phyloP scores from a whole-genome alignment of 2,113 vertebrate genomes.

The Chlorodrepanis virens region DNA sequence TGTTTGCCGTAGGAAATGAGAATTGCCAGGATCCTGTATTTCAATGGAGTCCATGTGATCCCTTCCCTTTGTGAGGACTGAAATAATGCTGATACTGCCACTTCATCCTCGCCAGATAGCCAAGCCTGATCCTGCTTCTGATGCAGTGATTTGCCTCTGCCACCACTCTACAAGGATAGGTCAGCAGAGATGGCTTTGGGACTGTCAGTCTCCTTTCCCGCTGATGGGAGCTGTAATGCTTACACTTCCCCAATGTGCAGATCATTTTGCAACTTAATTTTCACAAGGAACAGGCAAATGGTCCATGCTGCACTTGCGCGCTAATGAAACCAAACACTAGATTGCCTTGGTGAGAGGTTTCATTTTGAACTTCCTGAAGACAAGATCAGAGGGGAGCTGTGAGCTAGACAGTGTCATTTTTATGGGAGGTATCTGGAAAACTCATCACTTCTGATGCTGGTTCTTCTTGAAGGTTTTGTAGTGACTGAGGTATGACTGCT shows the following conservation, averaged over 20 bases:
- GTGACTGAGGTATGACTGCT: background rate
- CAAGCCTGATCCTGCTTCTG: background rate
- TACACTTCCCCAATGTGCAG: background rate
- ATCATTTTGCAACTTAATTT: background rate
- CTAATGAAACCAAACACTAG: background rate
- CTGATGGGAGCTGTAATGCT: background rate
- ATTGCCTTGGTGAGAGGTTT: background rate
- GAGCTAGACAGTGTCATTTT: background rate
- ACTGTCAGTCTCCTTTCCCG: background rate
- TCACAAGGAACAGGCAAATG: background rate
- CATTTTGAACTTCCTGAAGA: background rate
- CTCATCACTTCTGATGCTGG: background rate
- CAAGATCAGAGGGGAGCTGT: background rate
- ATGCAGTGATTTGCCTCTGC: accelerated
- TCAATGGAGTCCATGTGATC: background rate
- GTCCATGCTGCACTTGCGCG: background rate
- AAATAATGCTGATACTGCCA: background rate
- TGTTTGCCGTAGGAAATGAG: background rate
- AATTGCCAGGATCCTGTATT: background rate
- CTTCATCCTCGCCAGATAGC: background rate
- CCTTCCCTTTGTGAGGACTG: background rate
- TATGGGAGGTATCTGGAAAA: background rate
- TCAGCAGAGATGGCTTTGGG: background rate
- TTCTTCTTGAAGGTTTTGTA: background rate
- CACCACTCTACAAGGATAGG: accelerated